Evolutionary conservation across 2,797 vertebrate species (phyloP).

Genomic region (Bovichtus diacanthus): DNA sequence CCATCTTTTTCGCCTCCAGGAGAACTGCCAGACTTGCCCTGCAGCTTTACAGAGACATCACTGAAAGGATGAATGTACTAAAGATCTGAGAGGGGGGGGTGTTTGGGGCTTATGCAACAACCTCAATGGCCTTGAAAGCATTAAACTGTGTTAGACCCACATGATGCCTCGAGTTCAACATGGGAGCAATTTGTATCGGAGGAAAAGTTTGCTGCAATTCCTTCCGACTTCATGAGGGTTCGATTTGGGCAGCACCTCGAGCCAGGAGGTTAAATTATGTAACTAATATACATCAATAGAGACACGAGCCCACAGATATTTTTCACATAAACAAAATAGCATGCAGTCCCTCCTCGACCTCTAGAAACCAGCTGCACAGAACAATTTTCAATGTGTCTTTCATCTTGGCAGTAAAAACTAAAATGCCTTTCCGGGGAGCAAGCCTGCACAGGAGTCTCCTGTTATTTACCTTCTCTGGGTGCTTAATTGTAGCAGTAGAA

Average conservation of each 20-base stretch:
- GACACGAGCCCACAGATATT: constrained; percentile 34
- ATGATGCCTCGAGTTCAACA: constrained; percentile 34
- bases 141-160: constrained; percentile 19
- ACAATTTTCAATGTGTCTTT: constrained; percentile 69
- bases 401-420: constrained; percentile 68
- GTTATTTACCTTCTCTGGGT: constrained; percentile 69
- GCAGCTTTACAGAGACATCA: constrained; percentile 43
- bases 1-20: constrained; percentile 26
- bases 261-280: constrained; percentile 45
- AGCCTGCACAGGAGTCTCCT: constrained; percentile 62
- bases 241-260: constrained; percentile 40
- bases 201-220: constrained; percentile 26
- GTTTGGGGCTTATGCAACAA: constrained; percentile 41
- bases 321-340: constrained; percentile 62
- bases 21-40: constrained; percentile 38
- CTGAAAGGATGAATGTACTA: constrained; percentile 27
- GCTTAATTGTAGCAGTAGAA: constrained; percentile 52
- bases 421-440: constrained; percentile 62
- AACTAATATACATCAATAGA: constrained; percentile 40
- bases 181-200: constrained; percentile 55
- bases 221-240: constrained; percentile 47
- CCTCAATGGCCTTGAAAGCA: constrained; percentile 45
- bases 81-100: constrained; percentile 49
- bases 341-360: constrained; percentile 1
- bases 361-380: constrained; percentile 61